Percentiles rank a stretch among this genome's conserved stretches.
phyloP scores from a whole-genome alignment of 2,797 vertebrate genomes.

The Melopsittacus undulatus region DNA sequence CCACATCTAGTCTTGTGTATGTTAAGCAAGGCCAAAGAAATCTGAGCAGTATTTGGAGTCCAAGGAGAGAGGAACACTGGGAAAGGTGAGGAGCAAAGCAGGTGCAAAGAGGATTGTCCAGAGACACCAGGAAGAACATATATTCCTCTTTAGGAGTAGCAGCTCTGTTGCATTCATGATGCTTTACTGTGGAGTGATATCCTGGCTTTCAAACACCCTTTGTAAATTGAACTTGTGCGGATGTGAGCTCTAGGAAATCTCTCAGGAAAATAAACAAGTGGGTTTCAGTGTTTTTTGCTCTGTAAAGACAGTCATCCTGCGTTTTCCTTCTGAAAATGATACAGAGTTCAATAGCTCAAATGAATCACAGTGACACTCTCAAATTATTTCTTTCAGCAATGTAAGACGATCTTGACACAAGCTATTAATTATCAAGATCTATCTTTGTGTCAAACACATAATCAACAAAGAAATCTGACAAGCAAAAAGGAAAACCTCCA shows the following conservation, averaged over 20 bases:
- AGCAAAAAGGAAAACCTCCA: background rate
- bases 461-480: background rate
- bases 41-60: background rate
- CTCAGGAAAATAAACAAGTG: background rate
- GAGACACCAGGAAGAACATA: background rate
- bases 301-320: background rate
- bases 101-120: background rate
- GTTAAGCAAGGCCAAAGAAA: background rate
- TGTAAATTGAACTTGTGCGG: background rate
- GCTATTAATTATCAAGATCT: slow-evolving; percentile 29
- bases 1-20: background rate
- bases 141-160: background rate
- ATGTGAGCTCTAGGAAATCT: background rate
- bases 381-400: slow-evolving; percentile 1
- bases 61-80: background rate
- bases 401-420: background rate
- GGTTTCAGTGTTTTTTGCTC: background rate
- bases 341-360: background rate
- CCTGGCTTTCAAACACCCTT: background rate
- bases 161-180: background rate
- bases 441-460: background rate
- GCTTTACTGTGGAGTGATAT: background rate
- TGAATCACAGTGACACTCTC: background rate
- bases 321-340: background rate
- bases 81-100: background rate